A percentile compares a stretch with the other conserved stretches of the same genome.
phyloP scores from a whole-genome alignment of 2,113 vertebrate genomes.

The Oxyruncus cristatus region DNA sequence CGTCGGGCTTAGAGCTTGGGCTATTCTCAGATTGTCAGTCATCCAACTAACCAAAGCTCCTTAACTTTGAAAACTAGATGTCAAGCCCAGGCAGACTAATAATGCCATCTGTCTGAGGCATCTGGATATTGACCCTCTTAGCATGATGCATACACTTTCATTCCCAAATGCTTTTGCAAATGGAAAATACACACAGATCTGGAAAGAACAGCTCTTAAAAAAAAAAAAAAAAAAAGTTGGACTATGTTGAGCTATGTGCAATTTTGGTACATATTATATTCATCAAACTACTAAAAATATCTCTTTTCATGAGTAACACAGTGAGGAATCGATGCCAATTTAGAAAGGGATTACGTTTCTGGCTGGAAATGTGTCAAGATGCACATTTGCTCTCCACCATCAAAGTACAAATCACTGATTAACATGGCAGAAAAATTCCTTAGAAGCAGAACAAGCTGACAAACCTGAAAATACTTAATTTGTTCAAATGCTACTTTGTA shows the following conservation, averaged over 20 bases:
- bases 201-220: background rate
- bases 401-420: background rate
- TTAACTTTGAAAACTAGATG: conserved; percentile 57
- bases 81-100: conserved; percentile 29
- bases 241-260: background rate
- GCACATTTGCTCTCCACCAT: background rate
- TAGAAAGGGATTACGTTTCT: conserved; percentile 14
- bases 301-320: background rate
- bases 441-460: background rate
- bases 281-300: background rate
- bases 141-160: background rate
- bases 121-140: conserved; percentile 48
- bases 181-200: background rate
- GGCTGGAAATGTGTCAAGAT: background rate
- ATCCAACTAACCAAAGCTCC: conserved; percentile 49
- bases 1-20: background rate
- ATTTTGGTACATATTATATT: background rate
- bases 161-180: background rate
- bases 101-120: conserved; percentile 55
- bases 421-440: background rate
- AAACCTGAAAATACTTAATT: background rate
- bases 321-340: background rate
- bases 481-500: background rate
- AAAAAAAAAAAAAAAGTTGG: background rate
- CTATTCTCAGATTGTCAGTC: conserved; percentile 45